Base-by-base conservation (phyloP, 2,797 vertebrate genomes). In the Danio jaintianensis region DNA sequence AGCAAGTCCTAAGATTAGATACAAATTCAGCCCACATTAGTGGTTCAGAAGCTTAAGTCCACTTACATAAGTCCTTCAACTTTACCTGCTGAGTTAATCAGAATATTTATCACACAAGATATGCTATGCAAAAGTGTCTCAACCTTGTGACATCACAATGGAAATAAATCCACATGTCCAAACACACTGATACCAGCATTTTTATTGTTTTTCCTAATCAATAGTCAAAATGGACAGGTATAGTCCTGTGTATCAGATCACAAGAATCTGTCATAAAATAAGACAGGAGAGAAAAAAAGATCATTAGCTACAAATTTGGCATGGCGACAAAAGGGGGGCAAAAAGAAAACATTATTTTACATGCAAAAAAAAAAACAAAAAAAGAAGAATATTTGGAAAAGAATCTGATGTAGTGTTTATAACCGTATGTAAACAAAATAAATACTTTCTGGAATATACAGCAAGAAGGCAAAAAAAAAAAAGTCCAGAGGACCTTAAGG, bases 381-480 rank as follows among this genome's bases (percentile, higher is more conserved):
- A 70, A 52, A 69, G 58, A 84, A 80, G 84, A n/a, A n/a, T n/a
- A n/a, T n/a, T 29, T 29, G n/a, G 87, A 87, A 81, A 82, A 80
- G 79, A 84, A 72, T 75, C 84, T 88, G 15, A 20, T 52, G 56
- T 94, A 95, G 94, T 94, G 92, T 94, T 94, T 87, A 83, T 86
- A 83, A 79, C 84, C 87, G 78, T 72, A 88, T 93, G 94, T 93
- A 94, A 94, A 94, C 92, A 91, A 88, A 85, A 86, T 89, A 69
- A 87, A 88, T 86, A 87, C 61, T 74, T 81, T 79, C 15, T 63
- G 78, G 40, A 82, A 73, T 83, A 79, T 86, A 79, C 69, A 82
- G 89, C 74, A 79, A 79, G 88, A 89, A 85, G 86, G 82, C 85
- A 81, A 86, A 85, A 84, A 40, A 78, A 48, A 70, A 69, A 52